Evolutionary conservation across 2,113 vertebrate genomes (phyloP), one percentile per base, ranked within the genome.

Genomic region (Colossoma macropomum): DNA sequence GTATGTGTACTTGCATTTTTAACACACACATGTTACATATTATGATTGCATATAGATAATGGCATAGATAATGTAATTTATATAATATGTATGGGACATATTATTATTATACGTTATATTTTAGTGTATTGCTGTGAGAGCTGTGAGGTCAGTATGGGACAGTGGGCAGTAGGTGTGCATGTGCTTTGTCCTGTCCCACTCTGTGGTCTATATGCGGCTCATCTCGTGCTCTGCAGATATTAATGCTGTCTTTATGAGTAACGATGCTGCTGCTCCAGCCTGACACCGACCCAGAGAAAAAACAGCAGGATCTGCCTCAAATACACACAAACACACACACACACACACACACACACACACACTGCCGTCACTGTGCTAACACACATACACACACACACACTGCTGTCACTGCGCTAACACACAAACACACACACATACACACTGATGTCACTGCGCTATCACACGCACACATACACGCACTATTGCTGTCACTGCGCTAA

Each of bases 221-320:
- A 91, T 96, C 94, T 94, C 92, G 93, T 88, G 93, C 92, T 91
- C 93, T 89, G 85, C 0, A 60, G 83, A 95, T 97, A 96, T 96
- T 97, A 97, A 97, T 96, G 86, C 92, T 96, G 91, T 96, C 95
- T 92, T 85, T 92, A 94, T 96, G 95, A 97, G 93, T 95, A 96
- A 97, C 34, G 89, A 96, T 93, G 88, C 89, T 84, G 83, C 52
- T 87, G 85, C 89, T 87, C 90, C 90, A 90, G 94, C 95, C 95
- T 96, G 95, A 95, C 95, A 93, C 87, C 80, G 89, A 92, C 92
- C 92, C 92, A 87, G 91, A 91, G 93, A 94, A 94, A 95, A 94
- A 96, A 94, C 93, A 91, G 87, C 84, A 72, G 85, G 86, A 73
- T 84, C 86, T 90, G 87, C 94, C 91, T 78, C 65, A 59, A 81